Evolutionary conservation across 2,797 vertebrate species (phyloP).

Genomic region (Helicolenus hilgendorfi): DNA sequence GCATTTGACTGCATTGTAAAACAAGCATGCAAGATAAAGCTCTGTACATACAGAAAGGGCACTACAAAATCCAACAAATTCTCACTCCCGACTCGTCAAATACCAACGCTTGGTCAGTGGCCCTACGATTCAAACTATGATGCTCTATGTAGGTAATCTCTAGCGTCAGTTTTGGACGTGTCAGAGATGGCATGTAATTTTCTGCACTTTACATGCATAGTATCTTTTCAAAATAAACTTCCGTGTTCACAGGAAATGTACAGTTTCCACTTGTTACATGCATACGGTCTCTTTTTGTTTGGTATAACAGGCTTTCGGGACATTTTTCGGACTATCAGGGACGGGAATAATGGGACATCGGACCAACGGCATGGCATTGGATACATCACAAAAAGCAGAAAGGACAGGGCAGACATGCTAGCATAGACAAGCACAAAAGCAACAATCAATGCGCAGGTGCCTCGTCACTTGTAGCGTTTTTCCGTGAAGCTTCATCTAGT

Average conservation of each 20-base stretch:
- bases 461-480: not conserved
- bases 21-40: conserved; percentile 45
- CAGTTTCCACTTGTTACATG: not conserved
- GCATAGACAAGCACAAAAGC: not conserved
- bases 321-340: too few relatives aligned
- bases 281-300: not conserved
- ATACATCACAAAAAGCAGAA: too few relatives aligned
- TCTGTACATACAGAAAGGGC: not conserved
- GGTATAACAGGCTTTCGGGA: too few relatives aligned
- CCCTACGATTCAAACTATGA: not conserved
- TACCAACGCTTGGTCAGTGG: not conserved
- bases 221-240: not conserved
- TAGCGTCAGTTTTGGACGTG: not conserved
- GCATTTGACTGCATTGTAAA: conserved; percentile 52
- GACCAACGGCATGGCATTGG: too few relatives aligned
- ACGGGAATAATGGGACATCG: too few relatives aligned
- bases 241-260: not conserved
- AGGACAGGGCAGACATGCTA: not conserved
- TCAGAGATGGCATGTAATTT: not conserved
- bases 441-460: not conserved
- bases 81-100: not conserved
- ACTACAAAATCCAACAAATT: conserved; percentile 8
- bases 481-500: not conserved
- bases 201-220: not conserved
- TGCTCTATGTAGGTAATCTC: not conserved